phyloP scores from a whole-genome alignment of 2,888 invertebrate genomes.

The Xylota sylvarum region DNA sequence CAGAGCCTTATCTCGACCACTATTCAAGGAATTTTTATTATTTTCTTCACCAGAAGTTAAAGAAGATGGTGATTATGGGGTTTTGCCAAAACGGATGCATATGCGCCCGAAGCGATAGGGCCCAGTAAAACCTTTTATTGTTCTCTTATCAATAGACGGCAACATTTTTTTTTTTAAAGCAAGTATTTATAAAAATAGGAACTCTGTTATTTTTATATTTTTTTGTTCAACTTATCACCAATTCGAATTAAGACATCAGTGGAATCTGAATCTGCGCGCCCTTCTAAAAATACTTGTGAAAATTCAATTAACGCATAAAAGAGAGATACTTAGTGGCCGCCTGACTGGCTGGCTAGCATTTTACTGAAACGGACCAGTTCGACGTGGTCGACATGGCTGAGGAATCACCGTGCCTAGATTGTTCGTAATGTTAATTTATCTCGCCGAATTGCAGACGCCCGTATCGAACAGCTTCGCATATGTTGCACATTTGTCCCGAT shows the following conservation, averaged over 20 bases:
- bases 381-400: constrained; percentile 58
- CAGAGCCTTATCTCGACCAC: constrained; percentile 46
- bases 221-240: constrained; percentile 13
- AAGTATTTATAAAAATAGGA: constrained; percentile 4
- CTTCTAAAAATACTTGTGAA: constrained; percentile 50
- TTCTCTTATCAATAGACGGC: constrained; percentile 3
- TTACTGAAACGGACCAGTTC: constrained; percentile 38
- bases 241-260: constrained; percentile 21
- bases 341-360: constrained; percentile 55
- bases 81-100: constrained; percentile 74
- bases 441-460: constrained; percentile 42
- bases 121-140: neutral
- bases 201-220: neutral
- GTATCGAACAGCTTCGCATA: constrained; percentile 42
- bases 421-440: constrained; percentile 52
- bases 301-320: constrained; percentile 14
- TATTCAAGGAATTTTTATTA: constrained; percentile 49
- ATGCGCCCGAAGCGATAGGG: constrained; percentile 8
- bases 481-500: constrained; percentile 42
- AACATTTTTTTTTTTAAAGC: neutral
- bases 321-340: constrained; percentile 39
- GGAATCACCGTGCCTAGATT: constrained; percentile 63
- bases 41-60: constrained; percentile 22
- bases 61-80: constrained; percentile 43
- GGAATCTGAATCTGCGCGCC: neutral